Evolutionary conservation across 2,113 vertebrate species (phyloP).

Genomic region (Vidua macroura): DNA sequence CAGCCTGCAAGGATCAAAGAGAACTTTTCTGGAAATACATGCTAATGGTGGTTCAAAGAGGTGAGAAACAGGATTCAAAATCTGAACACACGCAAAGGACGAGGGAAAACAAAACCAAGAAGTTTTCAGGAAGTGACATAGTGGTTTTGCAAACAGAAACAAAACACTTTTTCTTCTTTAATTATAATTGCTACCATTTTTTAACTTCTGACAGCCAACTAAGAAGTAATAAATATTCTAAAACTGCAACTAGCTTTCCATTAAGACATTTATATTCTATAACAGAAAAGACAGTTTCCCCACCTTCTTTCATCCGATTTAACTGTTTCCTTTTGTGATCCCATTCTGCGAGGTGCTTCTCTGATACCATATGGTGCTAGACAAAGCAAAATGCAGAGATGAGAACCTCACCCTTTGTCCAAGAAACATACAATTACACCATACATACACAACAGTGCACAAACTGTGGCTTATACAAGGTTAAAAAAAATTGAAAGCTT

Average conservation of each 20-base stretch:
- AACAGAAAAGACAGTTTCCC: constrained; percentile 6
- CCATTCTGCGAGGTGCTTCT: constrained; percentile 92
- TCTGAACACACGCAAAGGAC: not conserved
- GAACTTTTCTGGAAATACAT: not conserved
- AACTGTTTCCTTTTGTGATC: constrained; percentile 84
- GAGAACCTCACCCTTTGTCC: not conserved
- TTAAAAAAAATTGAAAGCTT: not conserved
- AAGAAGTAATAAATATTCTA: not conserved
- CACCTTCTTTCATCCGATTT: constrained; percentile 84
- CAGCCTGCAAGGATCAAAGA: not conserved
- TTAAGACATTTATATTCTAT: not conserved
- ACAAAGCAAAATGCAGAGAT: not conserved
- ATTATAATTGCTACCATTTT: not conserved
- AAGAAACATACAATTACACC: not conserved
- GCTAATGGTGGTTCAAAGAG: not conserved
- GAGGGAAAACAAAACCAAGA: not conserved
- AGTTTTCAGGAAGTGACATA: not conserved
- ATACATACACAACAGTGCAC: not conserved
- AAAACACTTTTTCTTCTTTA: not conserved
- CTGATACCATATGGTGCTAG: constrained; percentile 95
- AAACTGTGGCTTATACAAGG: not conserved
- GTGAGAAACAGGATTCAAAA: not conserved
- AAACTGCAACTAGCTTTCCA: not conserved
- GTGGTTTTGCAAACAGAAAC: not conserved
- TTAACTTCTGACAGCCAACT: not conserved